Percentiles rank a stretch among this genome's conserved stretches.
These are phyloP conservation scores for Acleris sparsana DNA, from an alignment of 2,888 invertebrate genomes.

Conservation along the genomic window DNA sequence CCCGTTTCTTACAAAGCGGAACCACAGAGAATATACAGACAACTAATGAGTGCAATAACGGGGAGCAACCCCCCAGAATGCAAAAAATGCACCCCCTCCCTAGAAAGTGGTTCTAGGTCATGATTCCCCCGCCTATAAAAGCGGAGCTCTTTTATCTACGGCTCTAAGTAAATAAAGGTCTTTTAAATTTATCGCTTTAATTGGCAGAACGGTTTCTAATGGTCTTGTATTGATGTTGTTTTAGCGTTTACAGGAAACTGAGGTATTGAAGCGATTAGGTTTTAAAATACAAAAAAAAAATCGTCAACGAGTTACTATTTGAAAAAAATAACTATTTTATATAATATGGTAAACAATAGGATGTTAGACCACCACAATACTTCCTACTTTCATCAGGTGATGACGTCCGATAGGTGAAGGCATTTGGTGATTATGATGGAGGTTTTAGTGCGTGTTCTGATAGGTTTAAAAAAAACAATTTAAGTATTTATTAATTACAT, in stretches of 20 bases:
- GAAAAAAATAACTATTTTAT: too few relatives aligned
- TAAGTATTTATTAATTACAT: too few relatives aligned
- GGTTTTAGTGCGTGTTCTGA: too few relatives aligned
- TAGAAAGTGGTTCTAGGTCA: conserved; percentile 55
- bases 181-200: conserved; percentile 43
- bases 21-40: conserved; percentile 13
- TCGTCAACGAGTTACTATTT: too few relatives aligned
- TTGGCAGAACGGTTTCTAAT: conserved; percentile 37
- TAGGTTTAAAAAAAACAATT: too few relatives aligned
- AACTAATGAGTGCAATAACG: conserved; percentile 65
- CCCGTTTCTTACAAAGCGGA: neutral
- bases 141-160: conserved; percentile 51
- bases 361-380: too few relatives aligned
- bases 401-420: too few relatives aligned
- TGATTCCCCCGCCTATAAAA: conserved; percentile 37
- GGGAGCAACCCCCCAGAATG: conserved; percentile 49
- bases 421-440: too few relatives aligned
- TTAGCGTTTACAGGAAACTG: neutral
- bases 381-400: too few relatives aligned
- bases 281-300: too few relatives aligned
- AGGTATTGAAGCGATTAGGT: neutral
- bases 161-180: conserved; percentile 55
- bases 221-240: neutral
- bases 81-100: conserved; percentile 55
- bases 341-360: too few relatives aligned